A percentile compares a stretch with the other conserved stretches of the same genome.
phyloP scores from a whole-genome alignment of 1,140 invertebrate genomes.

The Ruditapes philippinarum region DNA sequence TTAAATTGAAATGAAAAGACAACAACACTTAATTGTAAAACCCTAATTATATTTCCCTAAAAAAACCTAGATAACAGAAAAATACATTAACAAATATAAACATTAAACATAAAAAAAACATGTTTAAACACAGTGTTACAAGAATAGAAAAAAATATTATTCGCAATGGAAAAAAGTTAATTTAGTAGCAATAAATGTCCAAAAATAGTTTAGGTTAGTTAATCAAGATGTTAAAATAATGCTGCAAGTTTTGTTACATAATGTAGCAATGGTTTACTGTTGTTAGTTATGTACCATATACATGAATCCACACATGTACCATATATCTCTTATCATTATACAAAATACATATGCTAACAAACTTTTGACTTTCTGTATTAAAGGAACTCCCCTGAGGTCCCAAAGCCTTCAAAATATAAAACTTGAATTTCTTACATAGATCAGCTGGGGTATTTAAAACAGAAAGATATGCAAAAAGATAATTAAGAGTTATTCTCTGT shows the following conservation, averaged over 20 bases:
- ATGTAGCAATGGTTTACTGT: not conserved
- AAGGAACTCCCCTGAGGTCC: too few relatives aligned
- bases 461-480: too few relatives aligned
- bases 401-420: not conserved
- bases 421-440: not conserved
- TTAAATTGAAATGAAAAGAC: too few relatives aligned
- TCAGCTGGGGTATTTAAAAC: too few relatives aligned
- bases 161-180: not conserved
- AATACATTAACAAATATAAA: not conserved
- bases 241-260: not conserved
- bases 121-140: not conserved
- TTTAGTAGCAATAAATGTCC: not conserved
- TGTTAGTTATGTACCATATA: not conserved
- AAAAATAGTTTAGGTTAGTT: constrained; percentile 3
- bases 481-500: too few relatives aligned
- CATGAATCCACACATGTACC: too few relatives aligned
- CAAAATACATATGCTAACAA: not conserved
- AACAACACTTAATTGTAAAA: constrained; percentile 3
- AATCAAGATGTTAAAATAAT: not conserved
- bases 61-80: not conserved
- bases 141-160: not conserved
- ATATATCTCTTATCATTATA: not conserved
- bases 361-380: not conserved
- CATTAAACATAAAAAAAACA: not conserved
- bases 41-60: constrained; percentile 33